phyloP scores from a whole-genome alignment of 2,888 invertebrate genomes.

The Rhogogaster chlorosoma region DNA sequence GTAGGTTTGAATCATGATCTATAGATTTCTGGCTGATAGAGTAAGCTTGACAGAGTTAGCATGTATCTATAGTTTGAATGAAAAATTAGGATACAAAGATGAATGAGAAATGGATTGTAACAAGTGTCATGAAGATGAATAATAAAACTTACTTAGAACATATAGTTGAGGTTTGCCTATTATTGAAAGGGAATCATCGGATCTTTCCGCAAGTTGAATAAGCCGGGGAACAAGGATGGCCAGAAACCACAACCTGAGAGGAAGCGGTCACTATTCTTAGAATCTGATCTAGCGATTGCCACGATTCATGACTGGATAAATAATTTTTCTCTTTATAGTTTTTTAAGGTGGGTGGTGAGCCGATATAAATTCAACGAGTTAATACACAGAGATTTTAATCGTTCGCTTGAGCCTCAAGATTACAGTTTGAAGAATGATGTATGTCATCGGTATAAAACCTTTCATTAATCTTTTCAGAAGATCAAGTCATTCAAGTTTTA shows the following conservation, averaged over 20 bases:
- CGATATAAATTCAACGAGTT: background rate
- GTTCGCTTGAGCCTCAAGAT: background rate
- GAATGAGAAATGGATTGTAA: background rate
- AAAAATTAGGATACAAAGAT: background rate
- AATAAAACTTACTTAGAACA: background rate
- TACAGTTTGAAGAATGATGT: background rate
- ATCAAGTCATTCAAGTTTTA: background rate
- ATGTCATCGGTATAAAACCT: background rate
- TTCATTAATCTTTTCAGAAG: background rate
- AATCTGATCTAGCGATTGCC: background rate
- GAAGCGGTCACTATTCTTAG: background rate
- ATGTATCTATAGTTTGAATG: background rate
- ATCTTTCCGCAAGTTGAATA: background rate
- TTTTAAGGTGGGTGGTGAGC: background rate
- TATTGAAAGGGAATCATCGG: conserved; percentile 11
- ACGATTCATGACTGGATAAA: background rate
- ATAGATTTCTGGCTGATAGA: background rate
- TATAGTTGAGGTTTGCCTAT: background rate
- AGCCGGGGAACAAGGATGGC: background rate
- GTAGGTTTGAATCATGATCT: background rate
- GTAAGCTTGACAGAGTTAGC: background rate
- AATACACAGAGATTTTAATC: background rate
- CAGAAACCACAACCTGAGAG: conserved; percentile 11
- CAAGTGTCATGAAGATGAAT: background rate
- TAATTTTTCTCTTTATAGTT: background rate